Percentiles rank a stretch among this genome's conserved stretches.
Conservation (phyloP, 2,888 invertebrate species). For the Scelioninae gen. 2 region DNA sequence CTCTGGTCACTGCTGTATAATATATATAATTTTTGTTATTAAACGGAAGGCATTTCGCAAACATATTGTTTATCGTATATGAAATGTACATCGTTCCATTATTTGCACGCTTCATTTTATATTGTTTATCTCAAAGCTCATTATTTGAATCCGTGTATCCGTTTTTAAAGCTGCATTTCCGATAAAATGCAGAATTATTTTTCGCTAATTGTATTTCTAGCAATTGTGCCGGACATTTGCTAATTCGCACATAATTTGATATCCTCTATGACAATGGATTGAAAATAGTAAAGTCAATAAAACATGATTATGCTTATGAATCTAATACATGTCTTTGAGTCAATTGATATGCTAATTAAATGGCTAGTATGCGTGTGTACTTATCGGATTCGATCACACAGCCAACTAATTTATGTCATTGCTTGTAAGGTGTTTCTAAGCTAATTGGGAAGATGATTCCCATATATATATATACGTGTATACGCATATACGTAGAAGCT, state of each 20-base stretch:
- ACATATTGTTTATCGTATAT: no score
- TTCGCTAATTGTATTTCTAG: no score
- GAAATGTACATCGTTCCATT: no score
- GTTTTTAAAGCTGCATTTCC: no score
- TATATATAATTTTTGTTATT: no score
- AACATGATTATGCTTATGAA: slow-evolving; percentile 31
- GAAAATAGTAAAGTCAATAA: slow-evolving; percentile 11
- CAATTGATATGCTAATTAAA: slow-evolving; percentile 46
- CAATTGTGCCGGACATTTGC: no score
- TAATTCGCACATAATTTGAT: neutral
- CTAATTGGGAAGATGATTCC: slow-evolving; percentile 50
- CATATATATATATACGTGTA: slow-evolving; percentile 14
- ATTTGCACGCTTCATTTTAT: no score
- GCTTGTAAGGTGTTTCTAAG: slow-evolving; percentile 45
- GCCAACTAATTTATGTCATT: slow-evolving; percentile 48
- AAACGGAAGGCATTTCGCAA: no score
- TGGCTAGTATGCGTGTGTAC: slow-evolving; percentile 35
- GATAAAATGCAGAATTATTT: no score
- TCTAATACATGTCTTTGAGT: slow-evolving; percentile 28
- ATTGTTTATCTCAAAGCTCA: no score
- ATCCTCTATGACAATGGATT: slow-evolving; percentile 3
- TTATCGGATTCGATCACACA: slow-evolving; percentile 39
- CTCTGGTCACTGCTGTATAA: no score
- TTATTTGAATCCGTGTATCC: no score
- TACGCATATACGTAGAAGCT: neutral